Conservation (phyloP, 2,113 vertebrate genomes). For the Cavia aperea region DNA sequence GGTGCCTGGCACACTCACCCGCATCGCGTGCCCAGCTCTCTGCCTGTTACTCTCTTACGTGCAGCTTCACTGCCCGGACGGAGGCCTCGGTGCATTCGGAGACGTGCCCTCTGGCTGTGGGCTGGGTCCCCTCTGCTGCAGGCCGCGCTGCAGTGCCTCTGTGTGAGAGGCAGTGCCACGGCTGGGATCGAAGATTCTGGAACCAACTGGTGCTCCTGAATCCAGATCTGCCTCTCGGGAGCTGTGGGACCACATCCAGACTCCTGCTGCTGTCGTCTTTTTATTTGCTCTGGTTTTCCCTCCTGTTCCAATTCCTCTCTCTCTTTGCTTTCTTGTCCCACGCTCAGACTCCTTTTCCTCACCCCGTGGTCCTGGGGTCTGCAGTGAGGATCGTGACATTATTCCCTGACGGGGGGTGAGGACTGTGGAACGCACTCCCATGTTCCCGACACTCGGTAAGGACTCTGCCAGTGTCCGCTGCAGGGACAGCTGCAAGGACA, state of each 20-base stretch:
- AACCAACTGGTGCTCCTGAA: no score
- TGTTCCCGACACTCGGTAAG: not conserved
- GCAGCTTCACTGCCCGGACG: not conserved
- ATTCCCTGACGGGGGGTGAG: not conserved
- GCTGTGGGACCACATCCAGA: not conserved
- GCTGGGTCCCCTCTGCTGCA: accelerated
- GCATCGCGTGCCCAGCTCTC: not conserved
- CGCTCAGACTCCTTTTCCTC: not conserved
- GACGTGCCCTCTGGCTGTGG: not conserved
- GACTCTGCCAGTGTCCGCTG: not conserved
- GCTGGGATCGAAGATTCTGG: accelerated
- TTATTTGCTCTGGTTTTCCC: not conserved
- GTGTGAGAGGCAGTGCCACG: not conserved
- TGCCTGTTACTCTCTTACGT: accelerated
- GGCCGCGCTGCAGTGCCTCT: not conserved
- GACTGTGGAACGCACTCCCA: no score
- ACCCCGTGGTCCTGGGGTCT: not conserved
- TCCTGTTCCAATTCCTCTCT: not conserved
- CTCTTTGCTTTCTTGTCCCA: not conserved
- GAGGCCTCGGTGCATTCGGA: not conserved
- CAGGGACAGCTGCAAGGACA: accelerated
- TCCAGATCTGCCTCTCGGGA: not conserved
- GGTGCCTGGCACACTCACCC: not conserved
- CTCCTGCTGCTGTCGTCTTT: not conserved
- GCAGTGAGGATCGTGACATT: not conserved